Evolutionary conservation across 2,797 vertebrate species (phyloP), one percentile per base, ranked within the genome.

Genomic region (Leptatherina wallacei): DNA sequence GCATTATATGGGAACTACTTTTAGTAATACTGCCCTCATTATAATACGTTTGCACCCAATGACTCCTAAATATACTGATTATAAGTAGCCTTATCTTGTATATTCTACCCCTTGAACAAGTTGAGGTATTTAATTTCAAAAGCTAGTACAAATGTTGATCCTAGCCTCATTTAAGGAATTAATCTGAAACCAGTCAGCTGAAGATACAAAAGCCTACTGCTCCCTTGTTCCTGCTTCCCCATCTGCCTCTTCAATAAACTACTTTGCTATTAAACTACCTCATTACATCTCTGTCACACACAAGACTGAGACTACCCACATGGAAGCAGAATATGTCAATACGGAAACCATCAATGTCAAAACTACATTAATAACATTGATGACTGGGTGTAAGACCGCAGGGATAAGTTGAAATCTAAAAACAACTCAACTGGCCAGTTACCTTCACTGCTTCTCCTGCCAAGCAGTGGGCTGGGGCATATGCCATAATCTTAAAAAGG

Each of bases 381-480:
- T 87, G 84, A 49, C 64, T 11, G 49, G 55, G 59, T 67, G 5
- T 62, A 40, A 71, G 27, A 32, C 75, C 67, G 71, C 55, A 57
- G 69, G 78, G 52, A 61, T 79, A 64, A 44, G 71, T 32, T 35
- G 33, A 82, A 24, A 70, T 60, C 58, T 47, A 71, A 63, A 62
- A 72, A 73, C 70, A 58, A 22, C 4, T 27, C 55, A n/a, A 22
- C 64, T 65, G 51, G 49, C 40, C 33, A 20, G 71, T 91, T 90
- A 90, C 92, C 91, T 92, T 91, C 84, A 78, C 91, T 92, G 85
- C 80, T 76, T 64, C 89, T 88, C 76, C 88, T 90, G 82, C 36
- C 63, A 49, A 85, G 84, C 75, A 76, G 49, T 44, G 80, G 86
- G 79, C 75, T 87, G 61, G 75, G 82, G 80, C 72, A 71, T 36